A percentile compares a stretch with the other conserved stretches of the same genome.
Evolutionary conservation across 64 coral and sea anemone genomes (phyloP).

Genomic region (Dendrophyllia cribrosa): DNA sequence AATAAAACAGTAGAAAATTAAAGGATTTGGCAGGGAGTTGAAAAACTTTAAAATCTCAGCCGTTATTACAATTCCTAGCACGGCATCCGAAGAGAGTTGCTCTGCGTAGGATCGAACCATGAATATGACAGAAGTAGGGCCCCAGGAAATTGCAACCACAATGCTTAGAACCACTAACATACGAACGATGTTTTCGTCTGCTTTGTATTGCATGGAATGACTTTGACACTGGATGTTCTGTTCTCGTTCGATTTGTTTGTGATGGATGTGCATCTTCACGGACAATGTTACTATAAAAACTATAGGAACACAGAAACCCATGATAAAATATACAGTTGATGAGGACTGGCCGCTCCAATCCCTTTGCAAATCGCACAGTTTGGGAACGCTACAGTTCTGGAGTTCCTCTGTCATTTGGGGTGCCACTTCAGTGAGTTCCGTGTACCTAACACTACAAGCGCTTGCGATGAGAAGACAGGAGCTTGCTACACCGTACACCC

Average conservation of each 20-base stretch:
- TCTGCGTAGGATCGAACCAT: slow-evolving; percentile 22
- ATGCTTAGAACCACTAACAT: slow-evolving; percentile 11
- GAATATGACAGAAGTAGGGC: neutral
- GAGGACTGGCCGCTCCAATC: neutral
- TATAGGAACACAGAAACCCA: neutral
- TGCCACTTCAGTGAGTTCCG: neutral
- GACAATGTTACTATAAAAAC: neutral
- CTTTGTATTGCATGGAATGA: neutral
- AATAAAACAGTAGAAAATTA: slow-evolving; percentile 24
- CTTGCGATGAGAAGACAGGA: slow-evolving; percentile 4
- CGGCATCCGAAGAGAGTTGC: neutral
- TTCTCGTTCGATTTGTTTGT: neutral
- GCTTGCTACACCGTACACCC: slow-evolving; percentile 1
- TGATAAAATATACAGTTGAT: neutral
- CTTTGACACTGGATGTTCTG: neutral
- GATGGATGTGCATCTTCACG: neutral
- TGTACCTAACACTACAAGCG: neutral
- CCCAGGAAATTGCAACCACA: neutral
- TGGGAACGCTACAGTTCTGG: neutral
- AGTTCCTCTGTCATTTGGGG: neutral
- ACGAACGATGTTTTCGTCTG: neutral
- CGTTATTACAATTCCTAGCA: neutral
- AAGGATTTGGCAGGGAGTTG: slow-evolving; percentile 31
- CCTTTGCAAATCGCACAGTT: slow-evolving; percentile 5
- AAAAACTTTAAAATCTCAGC: slow-evolving; percentile 7